Base-by-base conservation (phyloP, 2,797 vertebrate species). In the Gadopsis marmoratus region DNA sequence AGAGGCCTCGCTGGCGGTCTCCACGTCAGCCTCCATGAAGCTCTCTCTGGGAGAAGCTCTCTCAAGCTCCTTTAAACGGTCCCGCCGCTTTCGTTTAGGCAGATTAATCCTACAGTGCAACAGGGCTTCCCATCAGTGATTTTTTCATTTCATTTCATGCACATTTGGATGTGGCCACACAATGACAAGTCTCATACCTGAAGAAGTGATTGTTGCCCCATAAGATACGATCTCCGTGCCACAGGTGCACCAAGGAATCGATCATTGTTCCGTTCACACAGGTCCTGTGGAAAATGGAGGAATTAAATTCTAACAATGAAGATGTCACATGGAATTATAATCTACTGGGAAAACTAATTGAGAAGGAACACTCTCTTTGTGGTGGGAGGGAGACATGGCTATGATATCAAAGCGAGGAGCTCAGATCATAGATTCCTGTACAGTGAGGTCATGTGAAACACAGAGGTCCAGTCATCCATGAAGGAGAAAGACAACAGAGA, bases 141-240 rank as follows among this genome's bases (percentile, higher is more conserved):
- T n/a, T 71, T 63, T 41, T 5, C 0, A 16, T 45, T 54, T 48
- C 9, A 3, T 31, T 53, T 58, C 16, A 23, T 8, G 8, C 35
- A 58, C 0, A 2, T 43, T 58, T 35, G 0, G 61, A 43, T 37
- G 10, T 16, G 58, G 21, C 7, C 54, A 35, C 12, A 23, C 7
- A 16, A 54, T 16, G 21, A 55, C 21, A 74, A 11, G 26, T 19
- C 4, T 16, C 14, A 77, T 95, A 99, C 98, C 98, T 97, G 92
- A 99, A 99, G 81, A 99, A 99, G 95, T 99, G 98, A 94, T 99
- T 99, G 91, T 99, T 99, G 86, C 98, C 98, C 98, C 98, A 99
- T 61, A 99, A 92, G 85, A 99, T 99, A 41, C 98, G 95, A 84
- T 99, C 98, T 48, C 98, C 98, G 0, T 99, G 98, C 98, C 98